Evolutionary conservation across 2,888 invertebrate genomes (phyloP).

Genomic region (Tribolium freemani): DNA sequence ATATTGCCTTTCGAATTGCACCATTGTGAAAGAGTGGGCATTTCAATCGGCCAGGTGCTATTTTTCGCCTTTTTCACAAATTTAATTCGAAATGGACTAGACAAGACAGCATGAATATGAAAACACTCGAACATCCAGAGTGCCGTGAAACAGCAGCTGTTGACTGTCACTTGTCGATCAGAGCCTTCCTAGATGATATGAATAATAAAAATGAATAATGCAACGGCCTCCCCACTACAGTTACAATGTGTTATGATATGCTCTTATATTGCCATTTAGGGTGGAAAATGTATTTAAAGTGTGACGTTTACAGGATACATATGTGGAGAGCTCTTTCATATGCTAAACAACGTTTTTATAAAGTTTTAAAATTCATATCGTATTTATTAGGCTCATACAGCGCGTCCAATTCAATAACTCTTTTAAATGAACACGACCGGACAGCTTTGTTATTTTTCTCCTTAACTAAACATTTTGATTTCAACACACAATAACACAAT

Average conservation of each 20-base stretch:
- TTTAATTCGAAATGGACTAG: slow-evolving; percentile 27
- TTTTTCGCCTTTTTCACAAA: slow-evolving; percentile 28
- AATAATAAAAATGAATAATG: slow-evolving; percentile 65
- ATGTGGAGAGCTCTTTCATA: slow-evolving; percentile 63
- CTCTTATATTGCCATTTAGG: slow-evolving; percentile 66
- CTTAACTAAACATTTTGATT: slow-evolving; percentile 57
- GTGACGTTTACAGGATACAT: slow-evolving; percentile 67
- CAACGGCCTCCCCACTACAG: slow-evolving; percentile 60
- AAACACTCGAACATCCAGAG: slow-evolving; percentile 64
- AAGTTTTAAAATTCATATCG: slow-evolving; percentile 63
- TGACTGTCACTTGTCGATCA: slow-evolving; percentile 69
- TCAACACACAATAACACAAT: slow-evolving; percentile 29
- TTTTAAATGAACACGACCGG: slow-evolving; percentile 45
- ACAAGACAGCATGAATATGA: slow-evolving; percentile 50
- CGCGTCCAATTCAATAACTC: slow-evolving; percentile 55
- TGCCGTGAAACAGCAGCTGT: slow-evolving; percentile 68
- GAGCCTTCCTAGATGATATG: slow-evolving; percentile 62
- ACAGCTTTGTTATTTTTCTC: slow-evolving; percentile 55
- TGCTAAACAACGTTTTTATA: slow-evolving; percentile 64
- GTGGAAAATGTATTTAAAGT: slow-evolving; percentile 67
- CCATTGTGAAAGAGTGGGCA: slow-evolving; percentile 19
- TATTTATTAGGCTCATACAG: slow-evolving; percentile 55
- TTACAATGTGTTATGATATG: slow-evolving; percentile 66
- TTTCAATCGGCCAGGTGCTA: slow-evolving; percentile 17
- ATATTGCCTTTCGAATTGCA: slow-evolving; percentile 20